Conservation (phyloP, 2,113 vertebrate genomes). For the Pampusana beccarii region DNA sequence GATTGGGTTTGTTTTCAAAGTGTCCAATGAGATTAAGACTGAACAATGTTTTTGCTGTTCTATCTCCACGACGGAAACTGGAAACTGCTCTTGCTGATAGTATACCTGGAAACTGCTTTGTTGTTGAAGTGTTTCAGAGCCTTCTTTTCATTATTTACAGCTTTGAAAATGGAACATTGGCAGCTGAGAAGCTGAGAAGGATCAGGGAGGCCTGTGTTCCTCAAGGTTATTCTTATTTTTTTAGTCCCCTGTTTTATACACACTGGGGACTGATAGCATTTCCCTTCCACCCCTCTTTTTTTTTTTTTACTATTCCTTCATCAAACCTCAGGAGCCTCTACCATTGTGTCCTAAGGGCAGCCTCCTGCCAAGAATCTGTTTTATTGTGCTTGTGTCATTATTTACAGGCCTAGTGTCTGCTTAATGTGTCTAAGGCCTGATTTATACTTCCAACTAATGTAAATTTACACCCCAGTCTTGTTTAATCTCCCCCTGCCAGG, state of each 20-base stretch:
- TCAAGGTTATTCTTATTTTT: slow-evolving; percentile 52
- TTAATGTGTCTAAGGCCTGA: neutral
- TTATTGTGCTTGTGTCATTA: neutral
- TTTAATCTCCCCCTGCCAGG: neutral
- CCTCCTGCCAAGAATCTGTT: neutral
- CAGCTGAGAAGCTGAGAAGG: neutral
- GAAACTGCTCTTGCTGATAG: neutral
- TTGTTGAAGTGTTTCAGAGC: neutral
- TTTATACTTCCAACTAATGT: neutral
- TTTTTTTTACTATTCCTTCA: neutral
- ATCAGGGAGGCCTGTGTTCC: slow-evolving; percentile 27
- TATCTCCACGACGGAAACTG: neutral
- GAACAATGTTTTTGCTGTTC: neutral
- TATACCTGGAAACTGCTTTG: neutral
- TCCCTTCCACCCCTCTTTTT: neutral
- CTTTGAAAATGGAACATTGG: neutral
- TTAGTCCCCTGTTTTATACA: neutral
- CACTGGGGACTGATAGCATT: neutral
- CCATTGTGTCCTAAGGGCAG: neutral
- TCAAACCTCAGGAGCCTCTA: neutral
- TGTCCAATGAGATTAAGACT: neutral
- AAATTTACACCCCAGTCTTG: neutral
- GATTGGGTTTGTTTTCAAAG: neutral
- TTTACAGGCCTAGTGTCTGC: neutral
- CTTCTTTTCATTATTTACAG: neutral